Conservation (phyloP, 2,113 vertebrate genomes). For the Pterophyllum scalare region DNA sequence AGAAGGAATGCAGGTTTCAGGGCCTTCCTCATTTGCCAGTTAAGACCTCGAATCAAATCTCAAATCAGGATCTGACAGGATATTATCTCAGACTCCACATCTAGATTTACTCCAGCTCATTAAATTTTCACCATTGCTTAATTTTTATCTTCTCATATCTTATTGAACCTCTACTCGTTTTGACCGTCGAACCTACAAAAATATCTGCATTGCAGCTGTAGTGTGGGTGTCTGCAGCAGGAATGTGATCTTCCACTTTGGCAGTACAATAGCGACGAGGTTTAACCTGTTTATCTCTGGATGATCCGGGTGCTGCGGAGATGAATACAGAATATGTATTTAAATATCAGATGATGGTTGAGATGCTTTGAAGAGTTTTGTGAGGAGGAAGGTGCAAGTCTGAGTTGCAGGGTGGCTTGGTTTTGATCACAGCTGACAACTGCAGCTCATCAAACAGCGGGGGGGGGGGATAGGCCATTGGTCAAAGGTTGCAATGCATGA, state of each 20-base stretch:
- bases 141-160: background rate
- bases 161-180: background rate
- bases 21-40: background rate
- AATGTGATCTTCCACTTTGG: constrained; percentile 15
- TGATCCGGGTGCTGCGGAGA: constrained; percentile 5
- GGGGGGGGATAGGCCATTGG: constrained; percentile 35
- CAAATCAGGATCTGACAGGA: background rate
- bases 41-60: background rate
- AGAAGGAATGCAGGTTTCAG: background rate
- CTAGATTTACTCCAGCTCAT: background rate
- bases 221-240: constrained; percentile 5
- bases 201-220: background rate
- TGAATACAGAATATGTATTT: constrained; percentile 9
- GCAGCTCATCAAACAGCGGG: constrained; percentile 55
- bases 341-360: background rate
- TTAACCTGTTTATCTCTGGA: background rate
- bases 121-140: background rate
- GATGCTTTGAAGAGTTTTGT: constrained; percentile 20
- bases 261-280: background rate
- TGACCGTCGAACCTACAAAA: background rate
- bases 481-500: constrained; percentile 42
- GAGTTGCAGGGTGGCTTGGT: background rate
- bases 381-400: background rate
- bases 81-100: background rate
- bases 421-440: constrained; percentile 46